Base-by-base conservation (phyloP, 2,797 vertebrate genomes). In the Amniataba percoides region DNA sequence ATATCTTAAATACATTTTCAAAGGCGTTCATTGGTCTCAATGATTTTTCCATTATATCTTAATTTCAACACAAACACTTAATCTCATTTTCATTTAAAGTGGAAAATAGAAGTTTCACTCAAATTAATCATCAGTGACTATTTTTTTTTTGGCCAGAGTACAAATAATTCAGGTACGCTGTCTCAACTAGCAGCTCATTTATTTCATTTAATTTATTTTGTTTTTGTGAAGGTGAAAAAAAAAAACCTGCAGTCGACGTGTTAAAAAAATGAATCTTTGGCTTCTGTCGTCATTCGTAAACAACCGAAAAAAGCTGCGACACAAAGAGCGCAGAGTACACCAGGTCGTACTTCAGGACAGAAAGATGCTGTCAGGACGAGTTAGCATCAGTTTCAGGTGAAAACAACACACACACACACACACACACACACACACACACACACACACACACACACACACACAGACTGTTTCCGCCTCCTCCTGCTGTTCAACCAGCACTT, bases 321-420 rank as follows among this genome's bases (percentile, higher is more conserved):
- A 64, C 36, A 1, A 21, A 19, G n/a, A 53, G 19, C 14, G 21
- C 2, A 48, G 55, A 59, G 58, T 34, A 43, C 16, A 56, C 31
- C 19, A 4, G 45, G 49, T 71, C 23, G 39, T 21, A n/a, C 19
- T 40, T 57, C 18, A 1, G 21, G 25, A 40, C 51, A 15, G 39
- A 66, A 16, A 45, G 63, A 48, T 51, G 39, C 43, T 57, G 52
- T 60, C 42, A 31, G 18, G 66, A 16, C 7, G 45, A 36, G 46
- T 67, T 52, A 58, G 39, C 55, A 16, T 76, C 34, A 58, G 4
- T 40, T 56, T 14, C 6, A 42, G n/a, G 27, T 15, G 23, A 75
- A 42, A 10, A 0, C 8, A 43, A 23, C 39, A 48, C 63, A 55
- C 11, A 15, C 36, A 1, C 42, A 36, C 15, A 27, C 27, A 27